Percentiles rank a stretch among this genome's conserved stretches.
phyloP scores from a whole-genome alignment of 2,113 vertebrate species.

The Megaceryle torquata region DNA sequence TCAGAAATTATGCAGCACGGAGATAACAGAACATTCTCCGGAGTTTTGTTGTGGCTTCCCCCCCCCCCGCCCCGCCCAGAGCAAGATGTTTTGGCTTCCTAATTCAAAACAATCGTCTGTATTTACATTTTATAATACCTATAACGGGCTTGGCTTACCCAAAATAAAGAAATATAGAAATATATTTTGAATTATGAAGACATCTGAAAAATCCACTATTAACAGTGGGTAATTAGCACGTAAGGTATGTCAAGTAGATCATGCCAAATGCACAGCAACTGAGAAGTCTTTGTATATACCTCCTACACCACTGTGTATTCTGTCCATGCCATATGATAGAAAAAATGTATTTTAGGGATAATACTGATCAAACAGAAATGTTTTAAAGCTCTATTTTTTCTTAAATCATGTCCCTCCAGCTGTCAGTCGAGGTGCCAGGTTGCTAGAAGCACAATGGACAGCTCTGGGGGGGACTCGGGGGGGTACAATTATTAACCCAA shows the following conservation, averaged over 20 bases:
- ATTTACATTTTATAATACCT: neutral
- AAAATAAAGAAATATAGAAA: neutral
- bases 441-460: neutral
- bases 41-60: neutral
- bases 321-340: neutral
- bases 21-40: neutral
- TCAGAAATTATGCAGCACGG: neutral
- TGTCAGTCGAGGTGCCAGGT: neutral
- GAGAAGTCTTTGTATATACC: neutral
- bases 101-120: neutral
- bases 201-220: neutral
- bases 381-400: neutral
- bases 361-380: neutral
- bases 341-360: neutral
- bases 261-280: neutral
- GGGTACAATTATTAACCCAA: neutral
- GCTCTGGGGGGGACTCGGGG: neutral
- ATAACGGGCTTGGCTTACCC: neutral
- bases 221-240: neutral
- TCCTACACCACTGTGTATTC: constrained; percentile 55
- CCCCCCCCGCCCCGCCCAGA: accelerated
- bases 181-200: neutral
- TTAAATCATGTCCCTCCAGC: neutral
- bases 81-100: neutral
- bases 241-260: neutral